Evolutionary conservation across 2,113 vertebrate genomes (phyloP).

Genomic region (Mesocricetus auratus): DNA sequence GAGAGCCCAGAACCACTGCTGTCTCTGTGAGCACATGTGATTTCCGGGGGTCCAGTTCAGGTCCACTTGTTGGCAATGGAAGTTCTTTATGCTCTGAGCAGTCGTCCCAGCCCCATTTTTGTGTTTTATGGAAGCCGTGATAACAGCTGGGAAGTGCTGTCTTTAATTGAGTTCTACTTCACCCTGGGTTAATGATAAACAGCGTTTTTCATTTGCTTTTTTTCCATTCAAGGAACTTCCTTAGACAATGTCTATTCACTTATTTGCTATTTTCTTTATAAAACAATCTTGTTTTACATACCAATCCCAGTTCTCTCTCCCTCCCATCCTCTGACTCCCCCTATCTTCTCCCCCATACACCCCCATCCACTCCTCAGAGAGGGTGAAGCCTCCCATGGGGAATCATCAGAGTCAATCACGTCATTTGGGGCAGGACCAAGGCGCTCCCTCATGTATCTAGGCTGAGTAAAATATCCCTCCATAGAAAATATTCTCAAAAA

Average conservation of each 20-base stretch:
- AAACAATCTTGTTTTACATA: no score
- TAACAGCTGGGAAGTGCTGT: neutral
- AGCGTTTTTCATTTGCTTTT: slow-evolving; percentile 1
- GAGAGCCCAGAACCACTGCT: neutral
- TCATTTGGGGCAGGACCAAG: no score
- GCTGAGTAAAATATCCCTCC: no score
- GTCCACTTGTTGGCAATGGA: neutral
- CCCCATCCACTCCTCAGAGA: no score
- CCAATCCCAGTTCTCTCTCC: no score
- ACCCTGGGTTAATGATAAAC: neutral
- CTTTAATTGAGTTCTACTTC: neutral
- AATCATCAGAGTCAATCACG: no score
- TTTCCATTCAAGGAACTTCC: neutral
- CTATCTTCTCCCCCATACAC: no score
- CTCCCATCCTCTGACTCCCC: no score
- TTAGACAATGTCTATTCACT: neutral
- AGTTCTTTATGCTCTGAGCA: neutral
- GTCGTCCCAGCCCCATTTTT: neutral
- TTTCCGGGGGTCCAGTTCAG: neutral
- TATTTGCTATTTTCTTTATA: neutral
- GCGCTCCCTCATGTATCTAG: no score
- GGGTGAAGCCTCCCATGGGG: no score
- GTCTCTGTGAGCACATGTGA: neutral
- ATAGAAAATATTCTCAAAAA: no score
- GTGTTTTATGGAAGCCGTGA: neutral